These are phyloP conservation scores for Genyomyrus donnyi DNA, from an alignment of 2,113 vertebrate species.

Conservation along the genomic window DNA sequence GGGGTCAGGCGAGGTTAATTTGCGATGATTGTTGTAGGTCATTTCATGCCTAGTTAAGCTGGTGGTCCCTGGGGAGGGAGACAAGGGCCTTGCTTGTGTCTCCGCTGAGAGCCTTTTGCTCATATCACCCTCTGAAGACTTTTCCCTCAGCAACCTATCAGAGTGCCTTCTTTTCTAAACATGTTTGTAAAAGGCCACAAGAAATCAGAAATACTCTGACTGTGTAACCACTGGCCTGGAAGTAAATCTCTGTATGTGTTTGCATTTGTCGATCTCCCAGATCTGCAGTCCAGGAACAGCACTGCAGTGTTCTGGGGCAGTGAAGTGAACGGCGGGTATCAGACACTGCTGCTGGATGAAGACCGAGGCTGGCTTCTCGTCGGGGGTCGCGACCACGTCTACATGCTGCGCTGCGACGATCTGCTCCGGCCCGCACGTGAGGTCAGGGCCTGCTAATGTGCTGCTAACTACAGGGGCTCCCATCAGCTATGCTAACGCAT, in stretches of 20 bases:
- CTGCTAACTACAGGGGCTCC: slow-evolving; percentile 15
- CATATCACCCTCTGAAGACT: neutral
- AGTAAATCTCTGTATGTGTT: neutral
- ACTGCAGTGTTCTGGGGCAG: slow-evolving; percentile 56
- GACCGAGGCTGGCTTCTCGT: slow-evolving; percentile 71
- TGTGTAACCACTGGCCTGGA: neutral
- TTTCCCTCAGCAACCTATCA: neutral
- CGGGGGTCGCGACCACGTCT: slow-evolving; percentile 71
- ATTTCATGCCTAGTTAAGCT: slow-evolving; percentile 49
- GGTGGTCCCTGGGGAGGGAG: slow-evolving; percentile 24
- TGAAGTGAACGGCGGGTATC: slow-evolving; percentile 53
- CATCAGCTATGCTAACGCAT: neutral
- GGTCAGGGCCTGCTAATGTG: slow-evolving; percentile 45
- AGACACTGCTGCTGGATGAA: slow-evolving; percentile 70
- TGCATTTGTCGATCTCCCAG: slow-evolving; percentile 40
- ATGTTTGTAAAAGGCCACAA: neutral
- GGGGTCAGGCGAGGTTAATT: slow-evolving; percentile 40
- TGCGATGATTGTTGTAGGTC: slow-evolving; percentile 37
- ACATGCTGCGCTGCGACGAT: slow-evolving; percentile 65
- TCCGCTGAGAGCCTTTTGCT: neutral
- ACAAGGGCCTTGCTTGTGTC: slow-evolving; percentile 10
- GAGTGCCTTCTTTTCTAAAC: neutral
- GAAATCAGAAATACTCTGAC: neutral
- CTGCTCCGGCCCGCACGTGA: slow-evolving; percentile 51
- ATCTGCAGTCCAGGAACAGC: slow-evolving; percentile 60